Conservation (phyloP, 1,140 invertebrate species). For the Scaptomyza graminum region DNA sequence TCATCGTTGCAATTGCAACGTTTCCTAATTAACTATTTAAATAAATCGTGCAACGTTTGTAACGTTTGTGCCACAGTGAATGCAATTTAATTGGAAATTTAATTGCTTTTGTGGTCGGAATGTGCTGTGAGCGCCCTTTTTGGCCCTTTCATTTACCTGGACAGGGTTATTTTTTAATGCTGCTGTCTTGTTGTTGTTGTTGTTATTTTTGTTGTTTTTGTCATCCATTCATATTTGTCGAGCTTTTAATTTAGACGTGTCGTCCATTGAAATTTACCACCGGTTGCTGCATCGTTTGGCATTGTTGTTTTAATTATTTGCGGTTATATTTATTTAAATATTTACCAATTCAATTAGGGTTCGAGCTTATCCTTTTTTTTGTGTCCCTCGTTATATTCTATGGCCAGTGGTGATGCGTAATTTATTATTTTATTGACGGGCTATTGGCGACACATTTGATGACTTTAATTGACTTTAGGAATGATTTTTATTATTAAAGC, state of each 20-base stretch:
- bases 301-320: slow-evolving; percentile 83
- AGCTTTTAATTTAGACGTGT: slow-evolving; percentile 80
- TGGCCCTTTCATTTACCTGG: slow-evolving; percentile 25
- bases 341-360: slow-evolving; percentile 82
- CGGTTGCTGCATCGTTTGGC: slow-evolving; percentile 47
- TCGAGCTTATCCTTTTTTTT: slow-evolving; percentile 18
- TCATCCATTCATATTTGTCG: slow-evolving; percentile 47
- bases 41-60: slow-evolving; percentile 74
- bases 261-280: slow-evolving; percentile 64
- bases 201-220: slow-evolving; percentile 28
- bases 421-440: slow-evolving; percentile 57
- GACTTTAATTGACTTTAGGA: slow-evolving; percentile 62
- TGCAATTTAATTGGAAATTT: slow-evolving; percentile 83
- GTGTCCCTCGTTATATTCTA: neutral
- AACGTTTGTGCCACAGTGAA: slow-evolving; percentile 74
- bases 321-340: slow-evolving; percentile 83
- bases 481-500: slow-evolving; percentile 11
- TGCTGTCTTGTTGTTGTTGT: slow-evolving; percentile 7
- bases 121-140: slow-evolving; percentile 51
- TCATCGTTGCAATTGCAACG: slow-evolving; percentile 64
- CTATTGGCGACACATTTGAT: slow-evolving; percentile 35
- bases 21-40: slow-evolving; percentile 83
- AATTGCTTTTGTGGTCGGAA: slow-evolving; percentile 81
- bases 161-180: slow-evolving; percentile 3
- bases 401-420: slow-evolving; percentile 16